These are phyloP conservation scores for Bombylius major DNA, from an alignment of 2,888 invertebrate species.

Conservation along the genomic window DNA sequence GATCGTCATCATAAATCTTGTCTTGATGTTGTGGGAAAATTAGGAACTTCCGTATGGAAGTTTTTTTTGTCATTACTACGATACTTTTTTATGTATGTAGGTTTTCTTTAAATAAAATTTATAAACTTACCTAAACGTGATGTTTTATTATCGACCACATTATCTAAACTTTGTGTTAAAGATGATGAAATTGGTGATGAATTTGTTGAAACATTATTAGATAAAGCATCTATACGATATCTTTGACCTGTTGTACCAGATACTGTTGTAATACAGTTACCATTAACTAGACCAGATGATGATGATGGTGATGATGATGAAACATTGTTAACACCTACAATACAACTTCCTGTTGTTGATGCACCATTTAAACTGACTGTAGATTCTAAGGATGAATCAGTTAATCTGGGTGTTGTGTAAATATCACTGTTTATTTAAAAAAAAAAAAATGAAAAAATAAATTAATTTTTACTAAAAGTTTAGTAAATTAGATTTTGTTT, in stretches of 20 bases:
- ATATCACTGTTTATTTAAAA: slow-evolving; percentile 26
- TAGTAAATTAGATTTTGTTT: neutral
- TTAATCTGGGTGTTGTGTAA: slow-evolving; percentile 34
- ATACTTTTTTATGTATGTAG: no score
- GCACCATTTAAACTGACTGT: slow-evolving; percentile 25
- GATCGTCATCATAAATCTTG: neutral
- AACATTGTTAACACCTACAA: slow-evolving; percentile 22
- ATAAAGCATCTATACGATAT: slow-evolving; percentile 32
- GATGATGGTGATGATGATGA: slow-evolving; percentile 15
- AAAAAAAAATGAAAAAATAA: neutral
- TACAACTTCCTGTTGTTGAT: slow-evolving; percentile 26
- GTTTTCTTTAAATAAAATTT: no score
- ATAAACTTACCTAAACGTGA: slow-evolving; percentile 11
- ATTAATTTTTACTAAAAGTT: neutral
- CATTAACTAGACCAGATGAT: slow-evolving; percentile 25
- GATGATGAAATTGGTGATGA: slow-evolving; percentile 15
- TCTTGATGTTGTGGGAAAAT: no score
- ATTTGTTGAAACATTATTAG: slow-evolving; percentile 28
- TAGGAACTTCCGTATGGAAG: no score
- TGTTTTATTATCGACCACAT: slow-evolving; percentile 12
- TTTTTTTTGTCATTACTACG: no score
- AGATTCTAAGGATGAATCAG: slow-evolving; percentile 29
- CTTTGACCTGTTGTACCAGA: slow-evolving; percentile 28
- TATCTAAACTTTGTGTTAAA: slow-evolving; percentile 17
- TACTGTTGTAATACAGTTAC: slow-evolving; percentile 30